Conservation (phyloP, 2,797 vertebrate species). For the Gouania willdenowi region DNA sequence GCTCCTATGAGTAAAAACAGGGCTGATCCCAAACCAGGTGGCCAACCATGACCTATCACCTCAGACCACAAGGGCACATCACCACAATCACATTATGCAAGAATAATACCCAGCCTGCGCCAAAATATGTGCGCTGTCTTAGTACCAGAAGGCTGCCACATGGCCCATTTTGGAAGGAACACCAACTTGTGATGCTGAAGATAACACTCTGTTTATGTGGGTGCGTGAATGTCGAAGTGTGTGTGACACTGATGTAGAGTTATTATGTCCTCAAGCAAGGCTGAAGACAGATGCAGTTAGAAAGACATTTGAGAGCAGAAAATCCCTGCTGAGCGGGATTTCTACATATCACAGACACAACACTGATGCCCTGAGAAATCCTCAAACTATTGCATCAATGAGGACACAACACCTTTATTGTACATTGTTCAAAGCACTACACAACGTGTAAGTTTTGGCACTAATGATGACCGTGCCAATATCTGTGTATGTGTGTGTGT, state of each 20-base stretch:
- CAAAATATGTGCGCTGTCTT: slow-evolving; percentile 55
- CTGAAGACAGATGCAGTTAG: slow-evolving; percentile 61
- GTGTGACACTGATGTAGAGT: slow-evolving; percentile 42
- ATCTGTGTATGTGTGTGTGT: neutral
- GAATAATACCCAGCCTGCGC: slow-evolving; percentile 56
- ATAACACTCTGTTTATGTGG: slow-evolving; percentile 22
- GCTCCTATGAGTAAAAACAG: slow-evolving; percentile 46
- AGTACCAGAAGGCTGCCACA: slow-evolving; percentile 54
- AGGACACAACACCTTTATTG: slow-evolving; percentile 24
- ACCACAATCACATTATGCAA: slow-evolving; percentile 61
- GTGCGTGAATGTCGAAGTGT: slow-evolving; percentile 1
- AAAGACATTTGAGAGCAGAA: slow-evolving; percentile 43
- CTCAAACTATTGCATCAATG: slow-evolving; percentile 28
- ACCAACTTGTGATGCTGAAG: slow-evolving; percentile 47
- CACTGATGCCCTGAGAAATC: slow-evolving; percentile 38
- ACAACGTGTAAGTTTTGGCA: neutral
- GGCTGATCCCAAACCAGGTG: slow-evolving; percentile 45
- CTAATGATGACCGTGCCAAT: neutral
- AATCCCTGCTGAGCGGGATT: slow-evolving; percentile 28
- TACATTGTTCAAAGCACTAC: slow-evolving; percentile 9
- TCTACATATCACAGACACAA: slow-evolving; percentile 17
- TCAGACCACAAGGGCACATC: slow-evolving; percentile 48
- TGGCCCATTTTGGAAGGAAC: slow-evolving; percentile 37
- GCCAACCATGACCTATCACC: slow-evolving; percentile 41
- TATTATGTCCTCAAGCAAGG: slow-evolving; percentile 47